phyloP scores from a whole-genome alignment of 2,113 vertebrate genomes.

The Hypanus sabinus region DNA sequence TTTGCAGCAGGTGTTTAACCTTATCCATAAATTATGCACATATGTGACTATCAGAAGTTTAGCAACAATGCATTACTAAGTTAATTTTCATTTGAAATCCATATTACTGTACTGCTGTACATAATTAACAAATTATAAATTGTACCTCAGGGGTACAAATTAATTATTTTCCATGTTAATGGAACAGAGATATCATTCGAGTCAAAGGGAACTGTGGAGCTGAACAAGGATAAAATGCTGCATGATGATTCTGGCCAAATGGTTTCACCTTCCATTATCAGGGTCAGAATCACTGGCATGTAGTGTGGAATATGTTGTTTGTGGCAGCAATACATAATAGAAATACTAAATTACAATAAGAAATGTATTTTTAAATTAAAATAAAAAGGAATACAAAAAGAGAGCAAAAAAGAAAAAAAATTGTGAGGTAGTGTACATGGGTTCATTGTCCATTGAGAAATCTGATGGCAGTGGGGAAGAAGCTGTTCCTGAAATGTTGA shows the following conservation, averaged over 20 bases:
- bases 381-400: too few species aligned
- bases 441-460: too few species aligned
- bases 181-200: background rate
- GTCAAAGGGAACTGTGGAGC: background rate
- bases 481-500: too few species aligned
- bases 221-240: background rate
- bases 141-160: background rate
- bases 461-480: too few species aligned
- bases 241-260: background rate
- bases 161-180: background rate
- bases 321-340: too few species aligned
- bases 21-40: background rate
- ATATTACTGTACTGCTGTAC: background rate
- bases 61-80: background rate
- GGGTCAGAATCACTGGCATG: too few species aligned
- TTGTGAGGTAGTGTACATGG: too few species aligned
- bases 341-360: too few species aligned
- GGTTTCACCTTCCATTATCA: too few species aligned
- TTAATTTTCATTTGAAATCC: background rate
- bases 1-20: background rate
- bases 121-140: background rate
- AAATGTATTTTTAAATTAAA: too few species aligned
- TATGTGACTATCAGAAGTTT: background rate
- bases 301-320: too few species aligned
- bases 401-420: too few species aligned